phyloP scores from a whole-genome alignment of 2,797 vertebrate genomes.

The Eidolon dupreanum region DNA sequence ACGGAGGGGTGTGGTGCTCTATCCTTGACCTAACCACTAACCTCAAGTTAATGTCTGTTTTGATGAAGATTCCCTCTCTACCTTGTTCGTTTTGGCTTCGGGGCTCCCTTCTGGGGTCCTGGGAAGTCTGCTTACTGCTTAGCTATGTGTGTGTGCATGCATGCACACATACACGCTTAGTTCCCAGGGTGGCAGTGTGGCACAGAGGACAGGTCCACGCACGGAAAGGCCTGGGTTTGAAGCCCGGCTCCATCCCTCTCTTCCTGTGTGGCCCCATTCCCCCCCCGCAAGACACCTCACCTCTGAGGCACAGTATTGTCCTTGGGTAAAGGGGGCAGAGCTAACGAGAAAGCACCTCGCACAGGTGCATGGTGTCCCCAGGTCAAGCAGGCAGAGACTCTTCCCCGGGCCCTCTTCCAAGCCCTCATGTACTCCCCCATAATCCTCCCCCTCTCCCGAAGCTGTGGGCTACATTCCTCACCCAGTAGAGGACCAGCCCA shows the following conservation, averaged over 20 bases:
- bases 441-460: too few relatives aligned
- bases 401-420: neutral
- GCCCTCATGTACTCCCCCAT: too few relatives aligned
- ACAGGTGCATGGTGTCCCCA: neutral
- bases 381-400: too few relatives aligned
- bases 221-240: neutral
- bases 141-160: fast-evolving
- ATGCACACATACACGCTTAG: neutral
- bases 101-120: neutral
- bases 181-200: neutral
- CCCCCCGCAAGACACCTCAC: neutral
- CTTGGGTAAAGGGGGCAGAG: neutral
- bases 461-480: neutral
- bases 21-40: too few relatives aligned
- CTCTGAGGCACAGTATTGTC: neutral
- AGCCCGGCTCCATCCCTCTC: neutral
- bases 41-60: neutral
- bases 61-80: neutral
- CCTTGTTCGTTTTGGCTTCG: neutral
- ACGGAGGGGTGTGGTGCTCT: fast-evolving
- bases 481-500: neutral
- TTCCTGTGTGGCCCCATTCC: neutral
- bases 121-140: neutral
- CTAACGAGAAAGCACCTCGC: neutral
- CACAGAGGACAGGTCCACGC: neutral